Conservation (phyloP, 2,797 vertebrate species). For the Pachyuromys duprasi region DNA sequence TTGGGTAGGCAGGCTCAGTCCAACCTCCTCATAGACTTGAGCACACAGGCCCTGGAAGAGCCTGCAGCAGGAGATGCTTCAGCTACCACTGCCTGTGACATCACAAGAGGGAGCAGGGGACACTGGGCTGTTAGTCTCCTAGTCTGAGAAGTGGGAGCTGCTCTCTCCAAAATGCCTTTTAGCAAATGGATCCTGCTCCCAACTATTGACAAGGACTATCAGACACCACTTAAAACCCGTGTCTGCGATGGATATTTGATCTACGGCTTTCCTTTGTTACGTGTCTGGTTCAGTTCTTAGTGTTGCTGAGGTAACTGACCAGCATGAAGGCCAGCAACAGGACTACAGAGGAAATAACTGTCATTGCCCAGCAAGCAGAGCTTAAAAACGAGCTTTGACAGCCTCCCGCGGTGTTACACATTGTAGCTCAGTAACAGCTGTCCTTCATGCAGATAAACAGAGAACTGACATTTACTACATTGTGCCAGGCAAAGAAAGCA, state of each 20-base stretch:
- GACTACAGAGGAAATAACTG: neutral
- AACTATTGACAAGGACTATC: neutral
- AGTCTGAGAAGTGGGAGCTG: neutral
- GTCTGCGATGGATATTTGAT: neutral
- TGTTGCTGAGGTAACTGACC: neutral
- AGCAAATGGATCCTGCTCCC: neutral
- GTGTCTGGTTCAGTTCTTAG: conserved; percentile 16
- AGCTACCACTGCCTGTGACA: neutral
- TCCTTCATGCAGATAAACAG: neutral
- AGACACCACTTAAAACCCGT: neutral
- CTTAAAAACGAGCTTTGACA: neutral
- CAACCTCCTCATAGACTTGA: neutral
- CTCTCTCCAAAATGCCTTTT: neutral
- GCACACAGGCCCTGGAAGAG: neutral
- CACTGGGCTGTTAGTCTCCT: neutral
- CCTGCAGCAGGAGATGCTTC: neutral
- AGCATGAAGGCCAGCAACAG: neutral
- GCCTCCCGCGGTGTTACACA: neutral
- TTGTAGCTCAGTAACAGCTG: neutral
- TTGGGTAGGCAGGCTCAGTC: neutral
- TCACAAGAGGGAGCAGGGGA: neutral
- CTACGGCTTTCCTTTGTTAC: neutral
- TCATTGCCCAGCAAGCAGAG: neutral
- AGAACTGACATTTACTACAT: neutral
- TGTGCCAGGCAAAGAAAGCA: neutral